phyloP scores from a whole-genome alignment of 2,888 invertebrate species.

The Elegia similella region DNA sequence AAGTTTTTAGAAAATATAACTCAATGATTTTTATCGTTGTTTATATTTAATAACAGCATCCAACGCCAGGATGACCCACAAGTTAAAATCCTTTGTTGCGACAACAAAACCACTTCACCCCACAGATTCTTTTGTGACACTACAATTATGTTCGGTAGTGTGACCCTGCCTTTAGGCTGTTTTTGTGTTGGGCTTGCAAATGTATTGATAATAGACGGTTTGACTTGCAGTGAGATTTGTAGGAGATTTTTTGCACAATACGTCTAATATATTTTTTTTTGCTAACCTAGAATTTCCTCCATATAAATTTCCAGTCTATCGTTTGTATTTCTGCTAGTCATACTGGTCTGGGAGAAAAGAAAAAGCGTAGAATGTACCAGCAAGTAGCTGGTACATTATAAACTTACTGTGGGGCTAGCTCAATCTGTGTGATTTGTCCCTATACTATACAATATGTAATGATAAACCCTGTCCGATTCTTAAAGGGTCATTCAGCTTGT shows the following conservation, averaged over 20 bases:
- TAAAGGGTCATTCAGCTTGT: too few species aligned
- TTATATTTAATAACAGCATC: neutral
- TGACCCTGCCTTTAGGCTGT: constrained; percentile 32
- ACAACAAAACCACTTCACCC: constrained; percentile 12
- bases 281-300: too few species aligned
- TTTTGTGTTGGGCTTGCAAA: constrained; percentile 25
- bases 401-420: too few species aligned
- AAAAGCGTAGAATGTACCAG: too few species aligned
- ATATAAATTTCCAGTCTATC: too few species aligned
- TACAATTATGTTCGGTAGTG: constrained; percentile 29
- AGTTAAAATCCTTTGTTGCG: constrained; percentile 11
- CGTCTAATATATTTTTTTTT: neutral
- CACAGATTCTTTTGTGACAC: constrained; percentile 29
- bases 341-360: too few species aligned
- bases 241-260: neutral
- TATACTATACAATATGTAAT: too few species aligned
- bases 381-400: too few species aligned
- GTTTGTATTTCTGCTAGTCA: too few species aligned
- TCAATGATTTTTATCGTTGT: neutral
- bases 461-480: too few species aligned
- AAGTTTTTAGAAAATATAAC: neutral
- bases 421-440: too few species aligned
- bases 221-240: neutral
- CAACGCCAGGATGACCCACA: constrained; percentile 8
- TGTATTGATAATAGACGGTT: constrained; percentile 13